phyloP scores from a whole-genome alignment of 2,113 vertebrate species.

The Clarias macrocephalus region DNA sequence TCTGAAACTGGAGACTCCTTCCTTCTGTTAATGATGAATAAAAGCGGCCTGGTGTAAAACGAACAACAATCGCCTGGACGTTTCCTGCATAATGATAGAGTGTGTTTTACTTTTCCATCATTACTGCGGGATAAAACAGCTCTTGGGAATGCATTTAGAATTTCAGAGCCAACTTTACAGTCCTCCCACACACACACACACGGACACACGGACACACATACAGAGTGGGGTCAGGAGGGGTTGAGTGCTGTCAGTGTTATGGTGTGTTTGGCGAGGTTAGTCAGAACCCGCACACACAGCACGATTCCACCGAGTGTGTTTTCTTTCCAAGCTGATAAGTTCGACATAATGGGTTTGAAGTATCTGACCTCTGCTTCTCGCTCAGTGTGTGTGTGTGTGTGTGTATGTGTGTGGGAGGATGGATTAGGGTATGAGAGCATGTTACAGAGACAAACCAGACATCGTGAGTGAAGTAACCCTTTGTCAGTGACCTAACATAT shows the following conservation, averaged over 20 bases:
- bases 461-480: neutral
- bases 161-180: neutral
- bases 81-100: neutral
- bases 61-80: neutral
- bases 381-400: slow-evolving; percentile 21
- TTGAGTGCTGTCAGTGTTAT: slow-evolving; percentile 43
- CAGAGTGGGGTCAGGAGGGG: neutral
- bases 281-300: slow-evolving; percentile 27
- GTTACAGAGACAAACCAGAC: slow-evolving; percentile 22
- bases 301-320: neutral
- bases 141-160: neutral
- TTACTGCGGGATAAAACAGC: neutral
- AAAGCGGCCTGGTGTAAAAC: neutral
- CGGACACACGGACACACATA: slow-evolving; percentile 23
- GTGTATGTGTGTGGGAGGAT: neutral
- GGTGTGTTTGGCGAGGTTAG: slow-evolving; percentile 41
- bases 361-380: slow-evolving; percentile 41
- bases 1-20: neutral
- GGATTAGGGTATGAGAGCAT: neutral
- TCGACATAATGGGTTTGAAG: slow-evolving; percentile 34
- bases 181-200: slow-evolving; percentile 23
- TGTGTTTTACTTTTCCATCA: neutral
- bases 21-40: neutral
- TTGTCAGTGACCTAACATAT: neutral
- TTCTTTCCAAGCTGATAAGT: slow-evolving; percentile 21